Percentiles rank a stretch among this genome's conserved stretches.
Conservation (phyloP, 2,888 invertebrate genomes). For the Eugnorisma glareosa region DNA sequence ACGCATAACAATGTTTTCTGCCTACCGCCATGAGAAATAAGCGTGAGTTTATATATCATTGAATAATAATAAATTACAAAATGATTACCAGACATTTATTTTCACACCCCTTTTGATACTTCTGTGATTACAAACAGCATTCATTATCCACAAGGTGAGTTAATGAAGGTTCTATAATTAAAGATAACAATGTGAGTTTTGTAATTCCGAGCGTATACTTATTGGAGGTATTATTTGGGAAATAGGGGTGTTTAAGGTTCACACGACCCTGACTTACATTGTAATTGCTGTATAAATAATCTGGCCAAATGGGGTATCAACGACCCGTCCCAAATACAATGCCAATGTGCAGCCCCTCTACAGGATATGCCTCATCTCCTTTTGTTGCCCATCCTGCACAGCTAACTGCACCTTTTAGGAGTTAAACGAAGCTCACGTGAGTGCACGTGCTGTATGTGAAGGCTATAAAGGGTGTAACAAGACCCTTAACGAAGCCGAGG, state of each 20-base stretch:
- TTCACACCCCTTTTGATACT: slow-evolving; percentile 14
- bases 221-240: slow-evolving; percentile 32
- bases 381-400: too few species aligned
- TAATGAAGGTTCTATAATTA: slow-evolving; percentile 56
- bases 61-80: not conserved
- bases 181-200: slow-evolving; percentile 53
- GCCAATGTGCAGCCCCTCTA: too few species aligned
- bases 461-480: too few species aligned
- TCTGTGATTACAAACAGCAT: slow-evolving; percentile 35
- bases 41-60: not conserved
- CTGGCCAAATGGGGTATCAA: too few species aligned
- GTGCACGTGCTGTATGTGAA: too few species aligned
- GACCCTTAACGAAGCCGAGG: too few species aligned
- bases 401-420: too few species aligned
- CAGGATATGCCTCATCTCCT: too few species aligned
- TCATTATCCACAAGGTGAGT: slow-evolving; percentile 48
- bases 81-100: not conserved
- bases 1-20: too few species aligned
- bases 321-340: too few species aligned
- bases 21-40: not conserved
- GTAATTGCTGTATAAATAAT: not conserved
- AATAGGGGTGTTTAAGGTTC: not conserved
- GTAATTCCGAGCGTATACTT: slow-evolving; percentile 39
- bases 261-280: not conserved
- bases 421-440: too few species aligned